Evolutionary conservation across 2,797 vertebrate genomes (phyloP).

Genomic region (Heterohyrax brucei): DNA sequence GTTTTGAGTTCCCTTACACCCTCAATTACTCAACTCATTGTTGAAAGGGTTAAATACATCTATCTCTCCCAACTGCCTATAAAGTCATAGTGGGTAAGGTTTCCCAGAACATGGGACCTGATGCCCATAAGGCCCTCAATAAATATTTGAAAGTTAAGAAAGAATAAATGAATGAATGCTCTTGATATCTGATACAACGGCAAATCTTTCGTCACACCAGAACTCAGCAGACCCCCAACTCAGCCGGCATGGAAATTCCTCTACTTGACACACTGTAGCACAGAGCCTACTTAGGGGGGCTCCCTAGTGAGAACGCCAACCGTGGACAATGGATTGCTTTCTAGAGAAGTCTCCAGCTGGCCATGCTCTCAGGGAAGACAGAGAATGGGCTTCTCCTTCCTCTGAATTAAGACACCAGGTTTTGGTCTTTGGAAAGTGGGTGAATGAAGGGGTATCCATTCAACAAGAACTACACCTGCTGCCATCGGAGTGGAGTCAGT

Average conservation of each 20-base stretch:
- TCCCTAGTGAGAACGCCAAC: neutral
- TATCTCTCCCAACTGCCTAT: neutral
- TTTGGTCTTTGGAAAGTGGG: neutral
- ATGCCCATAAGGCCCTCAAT: neutral
- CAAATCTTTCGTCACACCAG: neutral
- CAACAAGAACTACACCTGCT: neutral
- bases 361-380: neutral
- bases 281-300: neutral
- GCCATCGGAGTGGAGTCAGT: neutral
- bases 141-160: conserved; percentile 43
- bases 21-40: neutral
- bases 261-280: neutral
- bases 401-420: neutral
- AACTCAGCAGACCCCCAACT: neutral
- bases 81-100: neutral
- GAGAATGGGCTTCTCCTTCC: neutral
- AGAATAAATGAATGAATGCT: neutral
- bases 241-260: neutral
- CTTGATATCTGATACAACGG: neutral
- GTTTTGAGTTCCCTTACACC: neutral
- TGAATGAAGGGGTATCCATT: neutral
- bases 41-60: neutral
- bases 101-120: neutral
- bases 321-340: neutral
- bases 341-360: neutral